Evolutionary conservation across 2,797 vertebrate species (phyloP), one percentile per base, ranked within the genome.

Genomic region (Octomys mimax): DNA sequence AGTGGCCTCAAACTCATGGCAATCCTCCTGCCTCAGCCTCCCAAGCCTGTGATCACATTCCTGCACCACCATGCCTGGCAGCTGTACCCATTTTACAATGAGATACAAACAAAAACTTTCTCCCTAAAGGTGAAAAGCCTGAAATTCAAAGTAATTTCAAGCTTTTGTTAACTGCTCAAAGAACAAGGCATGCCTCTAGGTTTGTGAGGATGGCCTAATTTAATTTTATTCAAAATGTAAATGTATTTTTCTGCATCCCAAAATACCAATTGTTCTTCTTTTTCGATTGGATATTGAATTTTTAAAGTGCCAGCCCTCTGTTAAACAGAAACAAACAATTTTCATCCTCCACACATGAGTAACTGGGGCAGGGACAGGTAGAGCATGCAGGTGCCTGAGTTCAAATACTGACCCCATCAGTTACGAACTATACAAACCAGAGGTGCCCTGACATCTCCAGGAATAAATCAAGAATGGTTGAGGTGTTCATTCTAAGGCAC

Each of bases 171-270:
- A 16, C 75, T 89, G 54, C n/a, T 86, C 85, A 7, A 46, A 83
- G 87, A 94, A 61, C 2, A 46, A 39, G 33, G 49, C 8, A 2
- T 52, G 82, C 52, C 59, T 78, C 73, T 49, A 68, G 49, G 57
- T 83, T 86, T 97, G 22, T 75, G 28, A 54, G 9, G 4, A 88
- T 16, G 70, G 82, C 59, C 73, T 94, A 59, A 92, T 57, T 82
- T 57, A 62, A 92, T 75, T 71, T 86, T 26, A 87, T 85, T 87
- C 79, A 82, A 94, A 95, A 90, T 92, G 70, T 54, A 92, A 95
- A 94, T 77, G 42, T 22, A 14, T 22, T 91, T 95, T 87, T 77
- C 73, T 66, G 4, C 33, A 52, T 85, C 75, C 80, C 68, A 57
- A 79, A 92, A 90, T 5, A 57, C 26, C 85, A 73, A n/a, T 12